Percentiles rank a stretch among this genome's conserved stretches.
These are phyloP conservation scores for Parnassius smintheus DNA, from an alignment of 2,888 invertebrate species.

Conservation along the genomic window DNA sequence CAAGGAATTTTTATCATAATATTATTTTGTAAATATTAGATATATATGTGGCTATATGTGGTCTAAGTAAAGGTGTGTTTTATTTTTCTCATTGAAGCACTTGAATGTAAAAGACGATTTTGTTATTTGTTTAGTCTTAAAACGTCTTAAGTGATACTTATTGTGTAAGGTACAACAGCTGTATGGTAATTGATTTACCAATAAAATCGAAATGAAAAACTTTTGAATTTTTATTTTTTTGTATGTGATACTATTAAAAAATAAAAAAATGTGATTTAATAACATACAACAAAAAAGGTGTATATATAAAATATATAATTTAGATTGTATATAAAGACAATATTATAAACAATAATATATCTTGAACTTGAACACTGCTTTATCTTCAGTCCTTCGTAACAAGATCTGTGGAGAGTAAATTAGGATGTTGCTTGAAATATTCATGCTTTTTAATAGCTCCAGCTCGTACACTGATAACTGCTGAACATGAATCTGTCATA, in stretches of 20 bases:
- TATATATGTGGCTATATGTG: constrained; percentile 14
- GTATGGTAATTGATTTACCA: constrained; percentile 58
- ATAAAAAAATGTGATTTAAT: too few relatives aligned
- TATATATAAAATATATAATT: too few relatives aligned
- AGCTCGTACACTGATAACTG: too few relatives aligned
- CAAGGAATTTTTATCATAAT: background rate
- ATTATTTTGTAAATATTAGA: constrained; percentile 34
- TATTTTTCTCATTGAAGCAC: constrained; percentile 16
- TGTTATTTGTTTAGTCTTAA: constrained; percentile 38
- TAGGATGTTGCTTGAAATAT: too few relatives aligned
- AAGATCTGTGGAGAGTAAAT: constrained; percentile 3
- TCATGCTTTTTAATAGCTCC: too few relatives aligned
- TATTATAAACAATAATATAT: background rate
- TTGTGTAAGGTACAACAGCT: constrained; percentile 41
- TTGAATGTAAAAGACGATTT: constrained; percentile 43
- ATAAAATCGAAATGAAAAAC: constrained; percentile 40
- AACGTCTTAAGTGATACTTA: constrained; percentile 40
- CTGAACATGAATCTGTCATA: too few relatives aligned
- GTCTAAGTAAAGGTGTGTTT: constrained; percentile 14
- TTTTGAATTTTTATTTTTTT: constrained; percentile 31
- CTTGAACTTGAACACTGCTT: background rate
- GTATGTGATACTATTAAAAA: background rate
- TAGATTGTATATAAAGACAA: too few relatives aligned
- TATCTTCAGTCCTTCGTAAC: constrained; percentile 3
- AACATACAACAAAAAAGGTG: too few relatives aligned